Evolutionary conservation across 2,113 vertebrate genomes (phyloP).

Genomic region (rabbit (Oryctolagus cuniculus)): DNA sequence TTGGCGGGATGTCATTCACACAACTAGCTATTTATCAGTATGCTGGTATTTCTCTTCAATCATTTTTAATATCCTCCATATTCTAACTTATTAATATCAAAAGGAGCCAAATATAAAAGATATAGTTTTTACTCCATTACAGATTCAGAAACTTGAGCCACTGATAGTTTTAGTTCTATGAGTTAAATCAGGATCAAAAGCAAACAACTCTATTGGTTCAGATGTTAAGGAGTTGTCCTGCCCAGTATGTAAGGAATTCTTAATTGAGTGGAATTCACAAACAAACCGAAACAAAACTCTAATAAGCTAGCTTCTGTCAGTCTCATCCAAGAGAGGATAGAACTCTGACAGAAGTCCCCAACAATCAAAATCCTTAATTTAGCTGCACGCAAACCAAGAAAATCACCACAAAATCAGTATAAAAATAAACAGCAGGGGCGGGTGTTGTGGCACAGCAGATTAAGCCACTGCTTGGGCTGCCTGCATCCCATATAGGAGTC

Average conservation of each 20-base stretch:
- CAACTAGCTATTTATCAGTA: too few relatives aligned
- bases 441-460: too few relatives aligned
- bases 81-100: background rate
- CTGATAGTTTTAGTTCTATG: background rate
- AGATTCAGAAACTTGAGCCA: background rate
- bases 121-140: background rate
- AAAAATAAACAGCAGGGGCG: background rate
- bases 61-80: background rate
- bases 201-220: background rate
- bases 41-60: too few relatives aligned
- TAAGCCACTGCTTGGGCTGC: too few relatives aligned
- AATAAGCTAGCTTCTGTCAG: background rate
- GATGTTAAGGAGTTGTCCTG: background rate
- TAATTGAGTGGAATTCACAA: background rate
- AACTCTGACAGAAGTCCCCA: background rate
- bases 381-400: background rate
- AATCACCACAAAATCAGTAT: background rate
- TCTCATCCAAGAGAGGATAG: background rate
- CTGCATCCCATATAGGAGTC: too few relatives aligned
- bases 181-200: background rate
- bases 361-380: background rate
- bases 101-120: background rate
- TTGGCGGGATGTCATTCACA: too few relatives aligned
- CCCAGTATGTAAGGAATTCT: background rate
- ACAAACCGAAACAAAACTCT: background rate